A percentile compares a stretch with the other conserved stretches of the same genome.
These are phyloP conservation scores for Stenolophus ochropezus DNA, from an alignment of 2,888 invertebrate genomes.

Conservation along the genomic window DNA sequence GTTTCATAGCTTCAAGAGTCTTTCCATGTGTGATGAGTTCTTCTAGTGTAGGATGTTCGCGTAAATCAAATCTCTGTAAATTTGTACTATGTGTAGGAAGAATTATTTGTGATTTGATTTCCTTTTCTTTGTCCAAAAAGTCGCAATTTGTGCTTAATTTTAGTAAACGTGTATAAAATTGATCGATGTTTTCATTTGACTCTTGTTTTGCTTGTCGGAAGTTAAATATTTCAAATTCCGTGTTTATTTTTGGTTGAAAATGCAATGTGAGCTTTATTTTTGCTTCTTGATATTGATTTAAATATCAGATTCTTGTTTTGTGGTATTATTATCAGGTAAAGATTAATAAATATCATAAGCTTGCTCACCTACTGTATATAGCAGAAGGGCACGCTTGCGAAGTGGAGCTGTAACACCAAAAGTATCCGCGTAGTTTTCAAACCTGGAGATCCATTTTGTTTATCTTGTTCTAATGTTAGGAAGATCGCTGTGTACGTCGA, in stretches of 20 bases:
- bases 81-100: background rate
- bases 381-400: background rate
- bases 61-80: background rate
- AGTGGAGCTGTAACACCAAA: background rate
- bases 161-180: background rate
- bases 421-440: background rate
- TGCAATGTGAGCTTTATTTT: background rate
- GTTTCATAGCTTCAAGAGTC: background rate
- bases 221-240: background rate
- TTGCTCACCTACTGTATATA: background rate
- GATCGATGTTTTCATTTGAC: background rate
- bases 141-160: background rate
- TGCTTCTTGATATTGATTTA: background rate
- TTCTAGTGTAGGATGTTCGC: background rate
- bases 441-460: no score
- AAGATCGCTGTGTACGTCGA: background rate
- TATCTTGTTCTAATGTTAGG: no score
- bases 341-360: background rate
- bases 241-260: background rate
- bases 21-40: background rate
- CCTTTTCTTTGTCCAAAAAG: background rate
- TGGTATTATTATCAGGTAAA: background rate
- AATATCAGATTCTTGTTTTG: background rate
- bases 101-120: conserved; percentile 9
- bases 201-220: conserved; percentile 1